Evolutionary conservation across 2,888 invertebrate species (phyloP).

Genomic region (Pseudococcus viburni): DNA sequence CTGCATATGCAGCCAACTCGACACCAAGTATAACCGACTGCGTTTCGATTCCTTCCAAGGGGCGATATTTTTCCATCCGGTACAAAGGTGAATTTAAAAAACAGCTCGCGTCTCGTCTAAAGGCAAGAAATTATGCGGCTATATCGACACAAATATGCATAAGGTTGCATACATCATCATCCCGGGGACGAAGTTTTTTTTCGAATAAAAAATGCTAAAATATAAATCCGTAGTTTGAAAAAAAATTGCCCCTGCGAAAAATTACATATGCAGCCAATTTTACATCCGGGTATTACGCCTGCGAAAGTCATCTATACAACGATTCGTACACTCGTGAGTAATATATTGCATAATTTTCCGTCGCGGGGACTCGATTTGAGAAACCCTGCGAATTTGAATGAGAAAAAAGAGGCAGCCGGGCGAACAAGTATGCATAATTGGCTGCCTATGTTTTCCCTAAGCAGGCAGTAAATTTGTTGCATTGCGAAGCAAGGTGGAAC

Average conservation of each 20-base stretch:
- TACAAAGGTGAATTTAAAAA: neutral
- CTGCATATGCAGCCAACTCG: neutral
- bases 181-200: neutral
- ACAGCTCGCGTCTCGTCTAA: neutral
- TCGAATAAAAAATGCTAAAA: neutral
- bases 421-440: neutral
- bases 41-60: neutral
- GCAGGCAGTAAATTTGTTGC: neutral
- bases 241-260: neutral
- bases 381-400: neutral
- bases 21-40: neutral
- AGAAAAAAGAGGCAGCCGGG: neutral
- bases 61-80: neutral
- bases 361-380: neutral
- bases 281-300: too few relatives aligned
- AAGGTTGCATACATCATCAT: neutral
- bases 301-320: neutral
- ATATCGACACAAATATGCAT: neutral
- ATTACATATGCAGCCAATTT: neutral
- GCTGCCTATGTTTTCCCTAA: neutral
- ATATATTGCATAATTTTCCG: neutral
- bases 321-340: neutral
- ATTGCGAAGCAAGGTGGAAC: neutral
- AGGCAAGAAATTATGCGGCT: neutral
- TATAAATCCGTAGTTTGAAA: neutral